Evolutionary conservation across 2,113 vertebrate species (phyloP), one percentile per base, ranked within the genome.

Genomic region (Zosterops hypoxanthus): DNA sequence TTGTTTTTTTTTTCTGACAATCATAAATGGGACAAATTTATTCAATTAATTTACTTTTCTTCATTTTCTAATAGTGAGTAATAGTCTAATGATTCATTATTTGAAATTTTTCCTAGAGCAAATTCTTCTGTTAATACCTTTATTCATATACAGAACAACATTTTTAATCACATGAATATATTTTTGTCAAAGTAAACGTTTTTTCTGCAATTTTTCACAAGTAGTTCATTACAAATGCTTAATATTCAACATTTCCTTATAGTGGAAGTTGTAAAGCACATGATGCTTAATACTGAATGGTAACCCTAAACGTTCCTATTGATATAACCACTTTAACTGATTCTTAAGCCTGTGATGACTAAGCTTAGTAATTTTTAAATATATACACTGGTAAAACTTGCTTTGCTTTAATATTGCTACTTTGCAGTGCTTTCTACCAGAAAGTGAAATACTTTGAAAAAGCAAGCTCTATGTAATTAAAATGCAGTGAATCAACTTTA

Each of bases 41-140:
- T 71, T 83, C 14, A 41, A 70, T 86, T 93, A 81, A 63, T 94
- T 83, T 80, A 39, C 15, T 21, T 82, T 90, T 91, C 90, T 93
- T 81, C 55, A 4, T 8, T 57, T 93, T 70, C 41, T 85, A 57
- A 31, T 76, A 72, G 8, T 78, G 70, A 82, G 16, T 77, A 86
- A 55, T 65, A 83, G 9, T 63, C 33, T 66, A 82, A 88, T 90
- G 47, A 91, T 88, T 86, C 19, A 26, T 92, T 81, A 59, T 83
- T 78, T 73, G 39, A 86, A 90, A 78, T 88, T 90, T 8, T 12
- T 88, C 64, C 72, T 80, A 41, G 56, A 93, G 56, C 60, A 80
- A 77, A 18, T 88, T 91, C 64, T 92, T 17, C 63, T 81, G 31
- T 55, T 94, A 66, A 75, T 70, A 70, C 19, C 29, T 70, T 72